Percentiles rank a stretch among this genome's conserved stretches.
phyloP scores from a whole-genome alignment of 2,797 vertebrate species.

The Todus mexicanus region DNA sequence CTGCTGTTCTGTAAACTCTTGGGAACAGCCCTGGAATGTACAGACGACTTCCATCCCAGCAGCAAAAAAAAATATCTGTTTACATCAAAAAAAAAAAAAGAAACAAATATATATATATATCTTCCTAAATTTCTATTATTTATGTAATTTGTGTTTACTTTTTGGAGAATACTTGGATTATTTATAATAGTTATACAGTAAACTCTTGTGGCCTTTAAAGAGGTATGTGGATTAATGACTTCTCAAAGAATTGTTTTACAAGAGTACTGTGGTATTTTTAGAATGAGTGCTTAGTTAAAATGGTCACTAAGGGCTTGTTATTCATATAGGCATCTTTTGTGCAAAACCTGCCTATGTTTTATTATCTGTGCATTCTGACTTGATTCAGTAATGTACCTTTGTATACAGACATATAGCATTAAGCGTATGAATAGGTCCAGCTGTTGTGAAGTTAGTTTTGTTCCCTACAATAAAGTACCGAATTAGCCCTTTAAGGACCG shows the following conservation, averaged over 20 bases:
- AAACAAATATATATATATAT: not conserved
- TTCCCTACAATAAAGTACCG: not conserved
- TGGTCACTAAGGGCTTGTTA: not conserved
- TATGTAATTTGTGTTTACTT: not conserved
- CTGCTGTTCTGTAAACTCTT: not conserved
- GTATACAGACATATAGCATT: not conserved
- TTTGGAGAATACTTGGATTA: not conserved
- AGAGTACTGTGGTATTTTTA: not conserved
- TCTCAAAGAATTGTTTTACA: slow-evolving; percentile 26
- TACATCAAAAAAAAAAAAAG: not conserved
- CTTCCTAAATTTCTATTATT: not conserved
- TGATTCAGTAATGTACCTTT: not conserved
- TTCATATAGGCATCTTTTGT: not conserved
- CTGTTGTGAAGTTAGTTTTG: not conserved
- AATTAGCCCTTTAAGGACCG: slow-evolving; percentile 10
- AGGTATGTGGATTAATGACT: not conserved
- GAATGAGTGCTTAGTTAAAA: slow-evolving; percentile 8
- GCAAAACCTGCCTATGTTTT: not conserved
- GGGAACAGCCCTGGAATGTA: not conserved
- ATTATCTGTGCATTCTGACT: not conserved
- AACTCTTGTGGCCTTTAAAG: not conserved
- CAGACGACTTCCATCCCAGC: not conserved
- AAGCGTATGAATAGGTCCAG: not conserved
- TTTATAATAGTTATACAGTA: not conserved
- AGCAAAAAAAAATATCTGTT: not conserved